phyloP scores from a whole-genome alignment of 1,140 invertebrate species.

The Drosophila lini region DNA sequence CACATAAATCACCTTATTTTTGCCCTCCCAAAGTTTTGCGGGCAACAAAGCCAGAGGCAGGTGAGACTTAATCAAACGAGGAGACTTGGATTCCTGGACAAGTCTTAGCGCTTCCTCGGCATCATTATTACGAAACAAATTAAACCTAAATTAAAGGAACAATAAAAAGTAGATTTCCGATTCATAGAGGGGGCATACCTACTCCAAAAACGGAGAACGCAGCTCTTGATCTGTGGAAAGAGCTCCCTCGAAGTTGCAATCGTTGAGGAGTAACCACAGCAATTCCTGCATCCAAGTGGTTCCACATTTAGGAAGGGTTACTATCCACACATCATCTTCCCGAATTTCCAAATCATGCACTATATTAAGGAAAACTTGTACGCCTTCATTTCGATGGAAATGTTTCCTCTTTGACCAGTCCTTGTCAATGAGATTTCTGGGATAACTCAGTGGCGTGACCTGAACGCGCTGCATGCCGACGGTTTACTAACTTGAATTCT shows the following conservation, averaged over 20 bases:
- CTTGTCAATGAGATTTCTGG: slow-evolving; percentile 44
- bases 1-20: slow-evolving; percentile 90
- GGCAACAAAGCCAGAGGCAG: slow-evolving; percentile 87
- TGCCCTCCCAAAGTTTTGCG: slow-evolving; percentile 82
- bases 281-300: slow-evolving; percentile 90
- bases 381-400: neutral
- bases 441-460: slow-evolving; percentile 55
- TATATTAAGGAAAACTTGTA: slow-evolving; percentile 67
- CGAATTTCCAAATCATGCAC: slow-evolving; percentile 85
- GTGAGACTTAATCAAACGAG: slow-evolving; percentile 88
- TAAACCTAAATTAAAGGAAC: slow-evolving; percentile 58
- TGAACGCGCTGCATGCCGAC: slow-evolving; percentile 36
- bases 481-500: neutral
- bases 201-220: slow-evolving; percentile 86
- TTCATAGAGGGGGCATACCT: neutral
- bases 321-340: slow-evolving; percentile 85
- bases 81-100: slow-evolving; percentile 78
- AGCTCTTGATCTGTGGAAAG: slow-evolving; percentile 83
- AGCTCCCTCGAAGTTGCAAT: slow-evolving; percentile 85
- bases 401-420: slow-evolving; percentile 44
- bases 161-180: no score
- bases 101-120: slow-evolving; percentile 47
- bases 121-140: neutral
- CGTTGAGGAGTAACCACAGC: slow-evolving; percentile 87
- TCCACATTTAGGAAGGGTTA: slow-evolving; percentile 84